Conservation (phyloP, 64 coral and sea anemone genomes). For the Hydrozoanthus tunicans region DNA sequence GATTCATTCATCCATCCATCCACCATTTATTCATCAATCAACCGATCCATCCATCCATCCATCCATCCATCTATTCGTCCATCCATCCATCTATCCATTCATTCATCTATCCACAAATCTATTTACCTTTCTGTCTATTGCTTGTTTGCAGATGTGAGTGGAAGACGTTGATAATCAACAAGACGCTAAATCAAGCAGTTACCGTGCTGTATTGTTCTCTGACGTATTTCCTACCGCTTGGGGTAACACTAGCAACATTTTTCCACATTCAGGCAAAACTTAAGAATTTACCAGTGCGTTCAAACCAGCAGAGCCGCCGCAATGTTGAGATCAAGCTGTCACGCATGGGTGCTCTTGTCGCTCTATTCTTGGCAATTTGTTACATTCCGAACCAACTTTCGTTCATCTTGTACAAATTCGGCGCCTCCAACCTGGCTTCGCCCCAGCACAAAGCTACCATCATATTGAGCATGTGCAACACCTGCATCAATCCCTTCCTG, state of each 20-base stretch:
- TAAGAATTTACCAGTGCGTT: conserved; percentile 2
- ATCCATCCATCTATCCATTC: no score
- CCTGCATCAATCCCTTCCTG: conserved; percentile 34
- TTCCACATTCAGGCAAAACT: conserved; percentile 34
- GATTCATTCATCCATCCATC: no score
- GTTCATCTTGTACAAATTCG: conserved; percentile 49
- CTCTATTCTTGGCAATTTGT: conserved; percentile 42
- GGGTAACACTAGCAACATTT: conserved; percentile 31
- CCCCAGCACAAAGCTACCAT: conserved; percentile 23
- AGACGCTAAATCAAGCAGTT: neutral
- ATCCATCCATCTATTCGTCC: no score
- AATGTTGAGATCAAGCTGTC: conserved; percentile 40
- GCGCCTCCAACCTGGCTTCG: neutral
- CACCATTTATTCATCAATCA: no score
- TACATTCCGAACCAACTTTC: conserved; percentile 42
- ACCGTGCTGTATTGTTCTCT: conserved; percentile 44
- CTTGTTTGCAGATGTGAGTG: conserved; percentile 30
- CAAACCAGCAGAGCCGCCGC: neutral
- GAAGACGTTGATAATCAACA: conserved; percentile 19
- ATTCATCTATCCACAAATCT: no score
- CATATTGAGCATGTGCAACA: conserved; percentile 30
- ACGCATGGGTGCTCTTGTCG: conserved; percentile 37
- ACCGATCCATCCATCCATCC: no score
- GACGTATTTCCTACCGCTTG: conserved; percentile 40
- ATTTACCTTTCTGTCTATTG: neutral